Evolutionary conservation across 2,113 vertebrate genomes (phyloP), one percentile per base, ranked within the genome.

Genomic region (Amazona vittata): DNA sequence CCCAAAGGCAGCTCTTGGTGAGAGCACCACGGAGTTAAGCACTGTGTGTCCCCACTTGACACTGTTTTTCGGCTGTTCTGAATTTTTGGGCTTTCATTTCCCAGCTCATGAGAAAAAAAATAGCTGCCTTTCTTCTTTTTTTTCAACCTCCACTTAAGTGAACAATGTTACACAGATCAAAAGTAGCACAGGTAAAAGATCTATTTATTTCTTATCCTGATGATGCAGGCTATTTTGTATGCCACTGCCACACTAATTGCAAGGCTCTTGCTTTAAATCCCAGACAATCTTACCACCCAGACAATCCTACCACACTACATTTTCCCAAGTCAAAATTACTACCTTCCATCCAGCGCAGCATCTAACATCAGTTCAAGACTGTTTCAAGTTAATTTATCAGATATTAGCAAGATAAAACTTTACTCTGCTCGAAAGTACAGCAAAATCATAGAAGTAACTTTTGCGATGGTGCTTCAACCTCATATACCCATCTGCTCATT

Each of bases 21-120:
- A 15, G 7, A 60, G 9, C 35, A n/a, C 24, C 1, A 0, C 0
- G 7, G 13, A 50, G 15, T 47, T 37, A 44, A 59, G 16, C 12
- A 17, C 28, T 17, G 0, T 1, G 12, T 57, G 15, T 26, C 31
- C 7, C 14, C 21, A 28, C 37, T 3, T 63, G 33, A 74, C 9
- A 9, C 29, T 76, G 46, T 26, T 19, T 50, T 22, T 26, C 20
- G 33, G 62, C 28, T 57, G 8, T 22, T 91, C 52, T 57, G 41
- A 37, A 37, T 28, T 62, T 68, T 13, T 25, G 6, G 31, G 10
- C 20, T 60, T 84, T 39, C 49, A 55, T 21, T 79, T 25, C 78
- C 9, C 11, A 87, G 5, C 13, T 39, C 15, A 6, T 4, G 17
- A 63, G 37, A 71, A 78, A 60, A 33, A n/a, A 19, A 39, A 3